Percentiles rank a stretch among this genome's conserved stretches.
Evolutionary conservation across 1,140 invertebrate genomes (phyloP).

Genomic region (Danaus melanippus): DNA sequence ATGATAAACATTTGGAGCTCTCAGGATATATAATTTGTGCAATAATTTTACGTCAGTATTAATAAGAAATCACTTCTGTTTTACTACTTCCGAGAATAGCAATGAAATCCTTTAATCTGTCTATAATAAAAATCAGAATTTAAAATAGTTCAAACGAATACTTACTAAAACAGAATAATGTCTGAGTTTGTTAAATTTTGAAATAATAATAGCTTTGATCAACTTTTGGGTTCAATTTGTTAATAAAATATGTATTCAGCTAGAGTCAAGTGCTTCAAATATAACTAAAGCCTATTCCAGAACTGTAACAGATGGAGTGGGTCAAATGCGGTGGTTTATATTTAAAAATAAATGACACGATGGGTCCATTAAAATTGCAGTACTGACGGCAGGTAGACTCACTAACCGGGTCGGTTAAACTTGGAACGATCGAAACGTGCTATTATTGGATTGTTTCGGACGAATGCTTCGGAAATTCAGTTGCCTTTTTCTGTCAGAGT

Average conservation of each 20-base stretch:
- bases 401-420: slow-evolving; percentile 50
- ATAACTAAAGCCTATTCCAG: slow-evolving; percentile 32
- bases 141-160: no score
- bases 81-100: no score
- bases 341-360: slow-evolving; percentile 58
- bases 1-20: no score
- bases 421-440: slow-evolving; percentile 58
- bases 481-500: slow-evolving; percentile 41
- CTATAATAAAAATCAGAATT: no score
- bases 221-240: no score
- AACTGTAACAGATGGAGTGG: slow-evolving; percentile 43
- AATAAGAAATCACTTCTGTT: no score
- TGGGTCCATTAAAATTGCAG: slow-evolving; percentile 61
- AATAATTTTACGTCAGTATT: no score
- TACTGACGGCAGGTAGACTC: slow-evolving; percentile 33
- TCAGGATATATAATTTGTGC: no score
- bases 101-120: no score
- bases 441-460: slow-evolving; percentile 62
- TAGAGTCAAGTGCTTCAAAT: slow-evolving; percentile 23
- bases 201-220: not conserved
- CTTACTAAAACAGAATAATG: no score
- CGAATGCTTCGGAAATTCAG: slow-evolving; percentile 50
- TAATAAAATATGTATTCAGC: slow-evolving; percentile 26
- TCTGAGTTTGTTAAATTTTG: not conserved
- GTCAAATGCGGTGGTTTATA: slow-evolving; percentile 52